Evolutionary conservation across 2,113 vertebrate species (phyloP).

Genomic region (Aldabrachelys gigantea): DNA sequence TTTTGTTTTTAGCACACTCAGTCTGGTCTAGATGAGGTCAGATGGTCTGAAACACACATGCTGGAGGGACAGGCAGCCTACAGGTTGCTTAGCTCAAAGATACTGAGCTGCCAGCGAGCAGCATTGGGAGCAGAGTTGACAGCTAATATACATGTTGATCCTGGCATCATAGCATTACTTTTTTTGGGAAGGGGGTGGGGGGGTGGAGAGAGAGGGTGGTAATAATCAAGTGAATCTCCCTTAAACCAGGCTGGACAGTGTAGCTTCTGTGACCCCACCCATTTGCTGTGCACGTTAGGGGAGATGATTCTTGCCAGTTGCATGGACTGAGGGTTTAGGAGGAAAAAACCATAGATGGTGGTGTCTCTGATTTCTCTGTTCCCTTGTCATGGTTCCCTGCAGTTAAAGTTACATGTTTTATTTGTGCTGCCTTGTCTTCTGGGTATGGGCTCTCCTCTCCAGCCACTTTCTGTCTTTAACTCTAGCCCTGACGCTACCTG

Average conservation of each 20-base stretch:
- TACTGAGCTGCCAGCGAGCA: conserved; percentile 56
- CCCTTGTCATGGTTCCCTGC: background rate
- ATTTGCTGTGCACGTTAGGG: conserved; percentile 27
- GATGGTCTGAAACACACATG: conserved; percentile 31
- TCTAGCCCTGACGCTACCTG: background rate
- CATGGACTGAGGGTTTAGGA: background rate
- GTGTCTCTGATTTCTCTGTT: background rate
- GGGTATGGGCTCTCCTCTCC: background rate
- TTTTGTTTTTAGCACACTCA: conserved; percentile 64
- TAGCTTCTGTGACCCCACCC: conserved; percentile 67
- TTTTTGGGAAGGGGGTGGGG: conserved; percentile 3
- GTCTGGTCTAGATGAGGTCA: conserved; percentile 48
- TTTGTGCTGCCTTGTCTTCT: background rate
- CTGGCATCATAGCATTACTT: conserved; percentile 51
- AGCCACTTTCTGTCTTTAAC: background rate
- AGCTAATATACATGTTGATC: conserved; percentile 58
- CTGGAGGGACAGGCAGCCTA: conserved; percentile 33
- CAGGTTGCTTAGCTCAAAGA: background rate
- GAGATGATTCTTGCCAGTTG: conserved; percentile 24
- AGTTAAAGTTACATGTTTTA: background rate
- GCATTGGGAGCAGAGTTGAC: background rate
- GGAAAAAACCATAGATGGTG: background rate
- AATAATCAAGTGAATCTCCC: conserved; percentile 62
- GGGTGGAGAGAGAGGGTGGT: conserved; percentile 17
- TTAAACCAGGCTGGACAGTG: conserved; percentile 43